A percentile compares a stretch with the other conserved stretches of the same genome.
These are phyloP conservation scores for Heliconius hermathena DNA, from an alignment of 1,140 invertebrate genomes.

Conservation along the genomic window DNA sequence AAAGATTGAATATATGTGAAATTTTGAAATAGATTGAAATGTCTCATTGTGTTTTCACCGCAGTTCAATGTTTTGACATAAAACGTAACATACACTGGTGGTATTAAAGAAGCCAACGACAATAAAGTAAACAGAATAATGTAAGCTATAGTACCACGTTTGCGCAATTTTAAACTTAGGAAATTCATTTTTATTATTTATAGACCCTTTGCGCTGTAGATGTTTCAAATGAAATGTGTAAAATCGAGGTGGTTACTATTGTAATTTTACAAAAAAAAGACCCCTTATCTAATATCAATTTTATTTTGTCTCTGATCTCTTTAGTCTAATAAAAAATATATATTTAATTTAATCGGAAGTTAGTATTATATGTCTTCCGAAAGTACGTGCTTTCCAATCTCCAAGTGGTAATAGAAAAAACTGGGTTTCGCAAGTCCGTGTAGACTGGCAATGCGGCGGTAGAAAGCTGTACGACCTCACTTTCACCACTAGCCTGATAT, in stretches of 20 bases:
- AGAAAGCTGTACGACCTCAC: constrained; percentile 77
- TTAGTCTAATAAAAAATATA: not conserved
- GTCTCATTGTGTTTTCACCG: constrained; percentile 55
- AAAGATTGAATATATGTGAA: constrained; percentile 27
- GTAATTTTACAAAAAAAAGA: too few species aligned
- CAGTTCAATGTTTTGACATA: constrained; percentile 46
- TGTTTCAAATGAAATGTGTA: constrained; percentile 12
- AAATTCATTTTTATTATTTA: constrained; percentile 20
- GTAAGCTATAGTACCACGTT: constrained; percentile 47
- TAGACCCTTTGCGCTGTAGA: constrained; percentile 33
- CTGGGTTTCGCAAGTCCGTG: constrained; percentile 61
- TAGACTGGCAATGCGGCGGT: constrained; percentile 49
- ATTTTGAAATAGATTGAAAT: constrained; percentile 53
- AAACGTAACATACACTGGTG: constrained; percentile 61
- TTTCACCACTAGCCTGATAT: constrained; percentile 59
- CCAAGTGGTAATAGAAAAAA: constrained; percentile 35
- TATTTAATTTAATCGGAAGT: not conserved
- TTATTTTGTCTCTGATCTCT: not conserved
- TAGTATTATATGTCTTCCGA: not conserved
- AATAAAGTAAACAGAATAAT: constrained; percentile 52
- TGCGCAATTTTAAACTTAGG: constrained; percentile 25
- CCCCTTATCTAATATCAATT: not conserved
- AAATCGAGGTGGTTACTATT: not conserved
- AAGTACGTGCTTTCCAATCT: constrained; percentile 26
- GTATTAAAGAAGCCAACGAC: constrained; percentile 50